Evolutionary conservation across 1,140 invertebrate species (phyloP), one percentile per base, ranked within the genome.

Genomic region (Drosophila tropicalis): DNA sequence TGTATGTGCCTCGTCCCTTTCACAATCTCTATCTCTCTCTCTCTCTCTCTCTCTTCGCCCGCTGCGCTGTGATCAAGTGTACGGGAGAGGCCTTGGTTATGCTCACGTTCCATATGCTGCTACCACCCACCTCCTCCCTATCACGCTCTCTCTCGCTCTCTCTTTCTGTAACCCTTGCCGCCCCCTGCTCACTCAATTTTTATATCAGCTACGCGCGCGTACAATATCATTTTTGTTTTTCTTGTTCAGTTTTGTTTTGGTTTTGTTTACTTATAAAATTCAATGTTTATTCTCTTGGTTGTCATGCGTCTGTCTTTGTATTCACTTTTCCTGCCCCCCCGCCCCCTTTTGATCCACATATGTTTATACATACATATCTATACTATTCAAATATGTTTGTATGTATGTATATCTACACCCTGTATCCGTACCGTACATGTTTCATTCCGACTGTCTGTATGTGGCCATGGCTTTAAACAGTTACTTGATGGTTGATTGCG

Each of bases 201-300:
- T 64, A 72, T 76, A 72, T 79, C 68, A 67, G 75, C 75, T 64
- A 44, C 29, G 73, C 79, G 79, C 70, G 73, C 79, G 78, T 81
- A 77, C 61, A 81, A 82, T 83, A 84, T 72, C 69, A 68, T 77
- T 64, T 72, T 36, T 9, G 34, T 36, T 81, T 64, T 51, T 51
- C 12, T 51, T 22, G 17, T 51, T 51, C 44, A 51, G 44, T 51
- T 51, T 51, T 51, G 44, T 51, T 51, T 51, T 51, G 17, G 17
- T 51, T 51, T 51, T 51, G 81, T 85, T 81, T 85, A 78, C 78
- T 81, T 71, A 67, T 72, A 54, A 81, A 77, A 72, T 80, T 80
- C 72, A 61, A 81, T 85, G 81, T 85, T 84, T 85, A 84, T 78
- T 74, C 74, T 19, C 51, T 56, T 70, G 66, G 36, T 40, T 67